Percentiles rank a stretch among this genome's conserved stretches.
These are phyloP conservation scores for Cheiracanthium punctorium DNA, from an alignment of 2,888 invertebrate genomes.

Conservation along the genomic window DNA sequence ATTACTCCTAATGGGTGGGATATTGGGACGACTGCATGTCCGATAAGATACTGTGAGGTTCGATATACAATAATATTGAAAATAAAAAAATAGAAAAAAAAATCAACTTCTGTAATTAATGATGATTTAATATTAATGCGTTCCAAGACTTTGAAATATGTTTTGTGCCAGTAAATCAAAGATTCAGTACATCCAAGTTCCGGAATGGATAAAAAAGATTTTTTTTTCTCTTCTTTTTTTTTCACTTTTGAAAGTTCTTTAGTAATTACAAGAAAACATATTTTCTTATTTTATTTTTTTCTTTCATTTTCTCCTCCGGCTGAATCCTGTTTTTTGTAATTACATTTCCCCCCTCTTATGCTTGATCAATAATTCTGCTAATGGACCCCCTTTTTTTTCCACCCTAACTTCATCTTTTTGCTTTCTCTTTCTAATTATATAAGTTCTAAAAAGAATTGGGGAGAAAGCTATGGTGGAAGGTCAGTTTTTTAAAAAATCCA, in stretches of 20 bases:
- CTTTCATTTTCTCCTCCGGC: background rate
- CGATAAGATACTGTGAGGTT: constrained; percentile 41
- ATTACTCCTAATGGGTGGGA: constrained; percentile 60
- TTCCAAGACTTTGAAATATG: constrained; percentile 62
- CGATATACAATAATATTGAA: constrained; percentile 53
- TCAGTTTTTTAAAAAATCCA: constrained; percentile 40
- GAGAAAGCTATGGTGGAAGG: constrained; percentile 44
- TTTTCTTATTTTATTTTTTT: constrained; percentile 25
- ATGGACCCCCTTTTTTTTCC: constrained; percentile 50
- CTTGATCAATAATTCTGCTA: constrained; percentile 66
- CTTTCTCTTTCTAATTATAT: constrained; percentile 59
- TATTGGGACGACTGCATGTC: constrained; percentile 58
- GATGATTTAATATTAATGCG: constrained; percentile 69
- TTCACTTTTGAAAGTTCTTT: constrained; percentile 64
- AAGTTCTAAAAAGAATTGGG: constrained; percentile 62
- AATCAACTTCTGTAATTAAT: constrained; percentile 64
- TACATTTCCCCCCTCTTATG: constrained; percentile 38
- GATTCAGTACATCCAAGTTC: constrained; percentile 30
- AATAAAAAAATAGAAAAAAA: constrained; percentile 57
- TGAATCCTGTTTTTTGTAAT: constrained; percentile 55
- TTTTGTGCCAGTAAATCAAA: constrained; percentile 60
- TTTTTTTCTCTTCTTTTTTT: constrained; percentile 10
- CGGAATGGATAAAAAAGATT: constrained; percentile 27
- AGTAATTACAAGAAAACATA: constrained; percentile 58
- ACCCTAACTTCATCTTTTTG: background rate